Evolutionary conservation across 2,113 vertebrate genomes (phyloP).

Genomic region (Oncorhynchus kisutch): DNA sequence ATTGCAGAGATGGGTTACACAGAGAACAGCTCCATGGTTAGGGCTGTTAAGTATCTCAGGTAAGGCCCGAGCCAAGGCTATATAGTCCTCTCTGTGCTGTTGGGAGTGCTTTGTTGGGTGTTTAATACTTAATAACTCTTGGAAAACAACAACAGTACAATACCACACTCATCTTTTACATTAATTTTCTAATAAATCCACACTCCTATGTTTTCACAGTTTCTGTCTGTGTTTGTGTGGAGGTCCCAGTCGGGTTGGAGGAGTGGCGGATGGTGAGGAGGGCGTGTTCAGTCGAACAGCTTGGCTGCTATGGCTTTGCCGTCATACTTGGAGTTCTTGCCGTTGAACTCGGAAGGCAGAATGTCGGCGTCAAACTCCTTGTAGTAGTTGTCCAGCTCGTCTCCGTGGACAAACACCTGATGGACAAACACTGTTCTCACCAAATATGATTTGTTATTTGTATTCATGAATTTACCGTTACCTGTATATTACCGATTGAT

Average conservation of each 20-base stretch:
- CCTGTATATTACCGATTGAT: too few relatives aligned
- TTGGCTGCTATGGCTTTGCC: conserved; percentile 82
- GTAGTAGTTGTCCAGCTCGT: conserved; percentile 89
- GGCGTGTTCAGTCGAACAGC: conserved; percentile 81
- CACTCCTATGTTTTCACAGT: background rate
- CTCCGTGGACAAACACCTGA: conserved; percentile 92
- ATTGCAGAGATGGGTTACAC: background rate
- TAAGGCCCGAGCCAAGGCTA: background rate
- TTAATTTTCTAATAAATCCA: conserved; percentile 1
- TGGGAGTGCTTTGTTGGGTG: conserved; percentile 1
- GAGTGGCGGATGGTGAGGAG: background rate
- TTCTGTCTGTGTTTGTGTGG: background rate
- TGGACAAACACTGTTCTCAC: conserved; percentile 84
- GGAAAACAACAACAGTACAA: background rate
- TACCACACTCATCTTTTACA: background rate
- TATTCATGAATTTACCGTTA: too few relatives aligned
- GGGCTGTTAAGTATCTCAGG: background rate
- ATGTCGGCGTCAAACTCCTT: conserved; percentile 90
- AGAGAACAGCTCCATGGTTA: conserved; percentile 1
- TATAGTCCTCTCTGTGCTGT: background rate
- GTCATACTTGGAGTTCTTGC: conserved; percentile 84
- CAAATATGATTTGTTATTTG: too few relatives aligned
- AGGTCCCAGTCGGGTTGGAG: background rate
- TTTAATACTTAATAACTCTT: background rate
- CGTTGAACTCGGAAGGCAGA: conserved; percentile 89